phyloP scores from a whole-genome alignment of 2,888 invertebrate species.

The Troides helena region DNA sequence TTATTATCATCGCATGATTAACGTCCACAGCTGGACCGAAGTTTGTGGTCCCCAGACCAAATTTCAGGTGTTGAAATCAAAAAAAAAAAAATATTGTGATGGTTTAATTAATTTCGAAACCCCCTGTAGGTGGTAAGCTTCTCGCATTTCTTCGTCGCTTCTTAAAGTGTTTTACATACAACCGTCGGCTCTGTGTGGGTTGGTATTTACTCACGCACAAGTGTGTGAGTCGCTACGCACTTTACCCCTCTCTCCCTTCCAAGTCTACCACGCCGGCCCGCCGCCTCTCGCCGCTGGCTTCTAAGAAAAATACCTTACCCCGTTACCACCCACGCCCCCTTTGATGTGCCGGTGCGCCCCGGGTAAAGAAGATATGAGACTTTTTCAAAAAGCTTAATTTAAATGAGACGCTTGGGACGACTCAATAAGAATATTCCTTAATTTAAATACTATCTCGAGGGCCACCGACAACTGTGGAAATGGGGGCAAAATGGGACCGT shows the following conservation, averaged over 20 bases:
- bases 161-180: conserved; percentile 81
- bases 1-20: too few species aligned
- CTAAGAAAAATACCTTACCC: conserved; percentile 60
- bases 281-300: conserved; percentile 40
- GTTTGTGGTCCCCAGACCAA: too few species aligned
- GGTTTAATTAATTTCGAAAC: conserved; percentile 36
- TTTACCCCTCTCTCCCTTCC: conserved; percentile 40
- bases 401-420: conserved; percentile 73
- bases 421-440: conserved; percentile 77
- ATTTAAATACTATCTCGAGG: conserved; percentile 75
- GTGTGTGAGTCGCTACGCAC: conserved; percentile 77
- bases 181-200: conserved; percentile 64
- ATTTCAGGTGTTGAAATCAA: too few species aligned
- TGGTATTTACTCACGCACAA: conserved; percentile 74
- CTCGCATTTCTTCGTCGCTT: conserved; percentile 80
- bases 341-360: conserved; percentile 75
- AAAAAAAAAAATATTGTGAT: too few species aligned
- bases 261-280: too few species aligned
- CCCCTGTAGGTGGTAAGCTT: conserved; percentile 73
- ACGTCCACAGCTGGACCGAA: too few species aligned
- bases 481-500: conserved; percentile 51
- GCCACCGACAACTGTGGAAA: conserved; percentile 49
- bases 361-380: conserved; percentile 79
- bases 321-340: conserved; percentile 60
- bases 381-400: conserved; percentile 80